These are phyloP conservation scores for Periophthalmus modestus DNA, from an alignment of 2,113 vertebrate species.

Conservation along the genomic window DNA sequence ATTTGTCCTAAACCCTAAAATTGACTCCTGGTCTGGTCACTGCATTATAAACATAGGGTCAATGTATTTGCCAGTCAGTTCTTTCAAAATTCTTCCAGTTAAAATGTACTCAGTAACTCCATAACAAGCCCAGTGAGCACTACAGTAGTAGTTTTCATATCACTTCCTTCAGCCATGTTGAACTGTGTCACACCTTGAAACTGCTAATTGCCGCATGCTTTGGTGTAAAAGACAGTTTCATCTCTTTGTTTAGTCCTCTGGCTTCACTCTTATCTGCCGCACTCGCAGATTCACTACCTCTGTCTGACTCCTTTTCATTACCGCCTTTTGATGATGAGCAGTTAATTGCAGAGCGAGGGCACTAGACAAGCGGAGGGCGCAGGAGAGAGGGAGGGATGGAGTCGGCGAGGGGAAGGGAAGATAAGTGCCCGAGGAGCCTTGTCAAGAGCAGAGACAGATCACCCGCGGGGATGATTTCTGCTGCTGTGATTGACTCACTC, in stretches of 20 bases:
- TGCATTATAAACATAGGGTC: background rate
- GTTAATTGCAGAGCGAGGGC: conserved; percentile 60
- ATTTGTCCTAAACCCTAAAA: background rate
- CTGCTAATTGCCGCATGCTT: background rate
- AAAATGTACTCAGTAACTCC: background rate
- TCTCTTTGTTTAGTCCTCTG: conserved; percentile 53
- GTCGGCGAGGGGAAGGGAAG: conserved; percentile 60
- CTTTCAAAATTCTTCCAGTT: background rate
- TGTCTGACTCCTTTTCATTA: conserved; percentile 58
- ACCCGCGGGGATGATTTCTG: conserved; percentile 68
- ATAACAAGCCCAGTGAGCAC: background rate
- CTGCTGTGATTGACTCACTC: conserved; percentile 67
- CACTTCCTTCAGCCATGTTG: background rate
- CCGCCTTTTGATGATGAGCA: conserved; percentile 65
- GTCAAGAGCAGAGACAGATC: conserved; percentile 70
- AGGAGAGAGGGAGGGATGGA: conserved; percentile 43
- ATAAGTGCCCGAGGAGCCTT: conserved; percentile 66
- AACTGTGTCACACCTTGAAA: conserved; percentile 8
- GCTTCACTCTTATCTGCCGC: conserved; percentile 56
- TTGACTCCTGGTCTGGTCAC: background rate
- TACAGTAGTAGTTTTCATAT: background rate
- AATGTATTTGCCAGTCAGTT: background rate
- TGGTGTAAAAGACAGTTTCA: conserved; percentile 28
- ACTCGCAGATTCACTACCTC: conserved; percentile 49
- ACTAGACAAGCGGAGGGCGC: conserved; percentile 52